Conservation (phyloP, 1,140 invertebrate genomes). For the Drosophila orena region DNA sequence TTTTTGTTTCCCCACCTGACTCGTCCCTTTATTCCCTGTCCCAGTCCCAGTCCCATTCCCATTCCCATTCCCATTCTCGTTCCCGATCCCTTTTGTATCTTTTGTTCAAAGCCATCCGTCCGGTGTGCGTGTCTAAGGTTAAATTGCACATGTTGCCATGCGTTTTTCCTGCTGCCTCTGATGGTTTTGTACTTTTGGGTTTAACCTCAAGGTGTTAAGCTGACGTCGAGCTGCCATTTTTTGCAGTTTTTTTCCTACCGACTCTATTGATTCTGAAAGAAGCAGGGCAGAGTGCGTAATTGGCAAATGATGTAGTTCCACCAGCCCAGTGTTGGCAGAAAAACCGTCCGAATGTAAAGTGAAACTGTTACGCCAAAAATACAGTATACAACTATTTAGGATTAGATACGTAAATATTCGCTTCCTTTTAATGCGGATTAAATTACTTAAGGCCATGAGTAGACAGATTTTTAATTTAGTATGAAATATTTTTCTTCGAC, state of each 20-base stretch:
- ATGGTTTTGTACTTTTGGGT: slow-evolving; percentile 49
- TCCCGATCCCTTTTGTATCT: slow-evolving; percentile 37
- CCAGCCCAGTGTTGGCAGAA: background rate
- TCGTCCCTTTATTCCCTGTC: background rate
- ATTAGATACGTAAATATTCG: too few relatives aligned
- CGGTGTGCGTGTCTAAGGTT: slow-evolving; percentile 65
- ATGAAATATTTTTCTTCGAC: too few relatives aligned
- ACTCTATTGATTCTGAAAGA: slow-evolving; percentile 43
- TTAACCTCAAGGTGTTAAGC: slow-evolving; percentile 68
- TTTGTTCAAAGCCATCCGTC: slow-evolving; percentile 50
- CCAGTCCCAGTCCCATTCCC: background rate
- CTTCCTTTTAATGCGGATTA: too few relatives aligned
- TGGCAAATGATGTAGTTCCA: slow-evolving; percentile 51
- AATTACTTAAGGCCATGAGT: too few relatives aligned
- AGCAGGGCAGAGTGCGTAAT: slow-evolving; percentile 32
- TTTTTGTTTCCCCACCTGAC: slow-evolving; percentile 21
- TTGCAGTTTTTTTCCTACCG: slow-evolving; percentile 5
- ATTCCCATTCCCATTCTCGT: background rate
- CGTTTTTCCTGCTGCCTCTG: slow-evolving; percentile 56
- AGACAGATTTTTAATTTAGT: too few relatives aligned
- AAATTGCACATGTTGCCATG: slow-evolving; percentile 71
- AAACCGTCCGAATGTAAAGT: background rate
- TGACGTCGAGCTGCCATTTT: slow-evolving; percentile 47
- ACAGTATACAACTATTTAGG: too few relatives aligned
- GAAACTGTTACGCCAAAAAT: too few relatives aligned